Conservation (phyloP, 2,888 invertebrate genomes). For the Anthoptus insignis region DNA sequence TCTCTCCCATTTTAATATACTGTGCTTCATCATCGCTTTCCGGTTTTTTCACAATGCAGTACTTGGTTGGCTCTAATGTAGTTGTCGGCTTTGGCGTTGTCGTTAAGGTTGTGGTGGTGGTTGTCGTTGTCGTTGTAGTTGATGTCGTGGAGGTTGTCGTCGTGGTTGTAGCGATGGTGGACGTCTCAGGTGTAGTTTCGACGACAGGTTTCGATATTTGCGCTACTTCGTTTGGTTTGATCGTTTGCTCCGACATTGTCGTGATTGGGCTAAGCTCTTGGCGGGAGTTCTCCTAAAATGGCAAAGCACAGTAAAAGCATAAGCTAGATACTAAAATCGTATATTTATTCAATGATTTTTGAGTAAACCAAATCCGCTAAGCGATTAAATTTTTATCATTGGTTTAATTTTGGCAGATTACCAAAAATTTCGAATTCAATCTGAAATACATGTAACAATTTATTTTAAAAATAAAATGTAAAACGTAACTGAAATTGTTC, state of each 20-base stretch:
- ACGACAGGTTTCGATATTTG: slow-evolving; percentile 77
- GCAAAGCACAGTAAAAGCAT: background rate
- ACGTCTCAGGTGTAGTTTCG: slow-evolving; percentile 68
- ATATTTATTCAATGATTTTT: too few species aligned
- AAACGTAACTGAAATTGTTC: too few species aligned
- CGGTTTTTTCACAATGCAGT: slow-evolving; percentile 94
- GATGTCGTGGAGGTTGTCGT: slow-evolving; percentile 62
- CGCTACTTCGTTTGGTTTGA: slow-evolving; percentile 72
- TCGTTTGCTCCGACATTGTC: slow-evolving; percentile 80
- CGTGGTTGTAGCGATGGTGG: slow-evolving; percentile 60
- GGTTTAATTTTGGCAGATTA: too few species aligned
- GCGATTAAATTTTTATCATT: too few species aligned
- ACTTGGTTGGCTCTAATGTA: slow-evolving; percentile 88
- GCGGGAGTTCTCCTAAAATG: slow-evolving; percentile 63
- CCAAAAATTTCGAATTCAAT: too few species aligned
- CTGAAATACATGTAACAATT: too few species aligned
- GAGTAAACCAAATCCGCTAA: too few species aligned
- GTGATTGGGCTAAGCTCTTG: slow-evolving; percentile 74
- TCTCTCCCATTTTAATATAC: slow-evolving; percentile 94
- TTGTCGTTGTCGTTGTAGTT: slow-evolving; percentile 75
- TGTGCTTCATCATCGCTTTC: slow-evolving; percentile 92
- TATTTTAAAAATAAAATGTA: too few species aligned
- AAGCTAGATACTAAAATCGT: too few species aligned
- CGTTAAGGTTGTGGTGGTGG: slow-evolving; percentile 74
- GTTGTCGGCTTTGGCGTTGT: slow-evolving; percentile 87